Base-by-base conservation (phyloP, 2,797 vertebrate species). In the Sebastes taczanowskii region DNA sequence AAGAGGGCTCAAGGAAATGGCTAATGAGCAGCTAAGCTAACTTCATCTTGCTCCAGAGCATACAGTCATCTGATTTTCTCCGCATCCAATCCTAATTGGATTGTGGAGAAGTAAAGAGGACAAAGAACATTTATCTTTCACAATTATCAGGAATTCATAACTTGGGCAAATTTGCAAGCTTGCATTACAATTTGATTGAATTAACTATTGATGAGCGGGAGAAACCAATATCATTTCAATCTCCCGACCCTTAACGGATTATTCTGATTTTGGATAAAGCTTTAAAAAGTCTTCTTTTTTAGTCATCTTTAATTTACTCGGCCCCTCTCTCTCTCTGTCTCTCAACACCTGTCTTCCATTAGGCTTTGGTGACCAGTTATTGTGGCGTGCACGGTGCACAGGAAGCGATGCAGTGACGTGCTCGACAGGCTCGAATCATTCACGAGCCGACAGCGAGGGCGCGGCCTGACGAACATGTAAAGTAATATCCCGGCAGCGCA, bases 11-110 rank as follows among this genome's bases (percentile, higher is more conserved):
- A 93, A 85, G 87, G 87, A 87, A 91, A 90, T 79, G 27, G 90
- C 91, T 94, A 95, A 95, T 93, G 92, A 94, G 86, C 82, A 74
- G 89, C 89, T 88, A 88, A 93, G 89, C 90, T 92, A 92, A 93
- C 89, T 81, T 89, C 59, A 71, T 91, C 87, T 84, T 30, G 74
- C 75, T 88, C 79, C 87, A 88, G 83, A 81, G 88, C 87, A 92
- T 55, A 92, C 89, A 93, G 82, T 88, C 88, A 88, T 91, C 84
- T 53, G 80, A 87, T 89, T 87, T 89, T 86, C 88, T 80, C 32
- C 71, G 71, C 82, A 81, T 76, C 11, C 62, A 84, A 82, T 86
- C 85, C 89, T 94, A 92, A 94, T 94, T 94, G 91, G 92, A 94
- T 92, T 88, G 91, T 88, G 90, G 56, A 82, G 85, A 91, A 87